A percentile compares a stretch with the other conserved stretches of the same genome.
Conservation (phyloP, 1,140 invertebrate genomes). For the Eueides isabella region DNA sequence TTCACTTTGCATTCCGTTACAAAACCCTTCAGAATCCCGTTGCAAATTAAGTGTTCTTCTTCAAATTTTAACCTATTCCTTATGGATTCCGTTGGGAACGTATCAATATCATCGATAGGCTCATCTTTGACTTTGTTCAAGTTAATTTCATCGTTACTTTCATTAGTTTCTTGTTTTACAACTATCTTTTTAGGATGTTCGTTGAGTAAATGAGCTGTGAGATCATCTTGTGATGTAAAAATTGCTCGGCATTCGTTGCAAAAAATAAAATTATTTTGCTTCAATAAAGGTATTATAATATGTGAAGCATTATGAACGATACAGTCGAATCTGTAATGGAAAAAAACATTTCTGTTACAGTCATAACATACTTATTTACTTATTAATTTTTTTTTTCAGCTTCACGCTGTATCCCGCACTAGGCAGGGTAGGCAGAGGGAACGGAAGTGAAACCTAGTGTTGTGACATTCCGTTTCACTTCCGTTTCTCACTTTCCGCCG, state of each 20-base stretch:
- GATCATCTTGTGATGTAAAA: conserved; percentile 40
- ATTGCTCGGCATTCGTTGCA: conserved; percentile 43
- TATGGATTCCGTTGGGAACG: conserved; percentile 8
- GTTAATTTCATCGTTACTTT: conserved; percentile 13
- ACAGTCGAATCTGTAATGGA: conserved; percentile 52
- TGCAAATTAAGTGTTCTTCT: conserved; percentile 19
- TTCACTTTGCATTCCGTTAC: conserved; percentile 42
- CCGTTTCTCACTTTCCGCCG: too few relatives aligned
- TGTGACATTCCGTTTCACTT: too few relatives aligned
- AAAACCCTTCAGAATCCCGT: conserved; percentile 34
- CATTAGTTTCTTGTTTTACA: conserved; percentile 1
- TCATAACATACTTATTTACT: too few relatives aligned
- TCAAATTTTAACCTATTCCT: conserved; percentile 29
- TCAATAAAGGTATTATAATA: conserved; percentile 60
- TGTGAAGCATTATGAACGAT: conserved; percentile 57
- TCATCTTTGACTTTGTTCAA: conserved; percentile 30
- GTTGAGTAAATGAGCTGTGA: conserved; percentile 32
- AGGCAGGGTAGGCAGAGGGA: too few relatives aligned
- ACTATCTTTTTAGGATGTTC: conserved; percentile 23
- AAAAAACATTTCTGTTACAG: too few relatives aligned
- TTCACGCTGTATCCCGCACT: too few relatives aligned
- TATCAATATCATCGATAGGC: conserved; percentile 16
- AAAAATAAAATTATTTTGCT: conserved; percentile 23
- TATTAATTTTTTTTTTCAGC: too few relatives aligned
- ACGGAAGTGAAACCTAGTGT: too few relatives aligned